Conservation (phyloP, 2,113 vertebrate genomes). For the Pedionomus torquatus region DNA sequence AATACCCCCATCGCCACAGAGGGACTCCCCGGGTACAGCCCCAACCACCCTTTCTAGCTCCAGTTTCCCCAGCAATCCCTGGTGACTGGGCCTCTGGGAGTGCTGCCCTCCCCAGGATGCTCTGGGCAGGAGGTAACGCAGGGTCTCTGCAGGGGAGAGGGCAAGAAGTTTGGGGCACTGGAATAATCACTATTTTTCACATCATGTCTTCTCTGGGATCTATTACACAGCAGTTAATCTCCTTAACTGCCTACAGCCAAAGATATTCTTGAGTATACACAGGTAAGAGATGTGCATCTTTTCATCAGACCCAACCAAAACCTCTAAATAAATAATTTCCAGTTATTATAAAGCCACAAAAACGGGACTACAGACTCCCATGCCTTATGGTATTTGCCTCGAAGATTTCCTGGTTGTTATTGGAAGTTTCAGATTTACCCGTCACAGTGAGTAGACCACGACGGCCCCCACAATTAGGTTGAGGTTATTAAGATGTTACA, state of each 20-base stretch:
- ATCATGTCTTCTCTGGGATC: not conserved
- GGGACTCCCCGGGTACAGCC: not conserved
- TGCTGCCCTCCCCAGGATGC: fast-evolving
- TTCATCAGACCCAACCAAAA: not conserved
- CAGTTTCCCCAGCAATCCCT: not conserved
- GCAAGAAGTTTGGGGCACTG: no score
- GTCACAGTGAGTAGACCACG: no score
- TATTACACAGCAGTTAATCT: not conserved
- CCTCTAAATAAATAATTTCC: not conserved
- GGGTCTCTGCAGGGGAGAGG: not conserved
- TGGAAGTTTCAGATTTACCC: no score
- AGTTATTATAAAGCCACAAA: not conserved
- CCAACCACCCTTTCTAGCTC: fast-evolving
- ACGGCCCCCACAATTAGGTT: no score
- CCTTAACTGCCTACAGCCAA: not conserved
- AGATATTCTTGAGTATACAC: not conserved
- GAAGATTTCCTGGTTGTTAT: no score
- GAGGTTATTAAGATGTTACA: no score
- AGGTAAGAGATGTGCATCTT: not conserved
- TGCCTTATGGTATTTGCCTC: not conserved
- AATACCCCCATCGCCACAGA: no score
- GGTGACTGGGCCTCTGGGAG: not conserved
- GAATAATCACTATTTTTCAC: not conserved
- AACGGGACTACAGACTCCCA: no score
- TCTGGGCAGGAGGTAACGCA: not conserved